Conservation (phyloP, 2,797 vertebrate genomes). For the Salmo trutta region DNA sequence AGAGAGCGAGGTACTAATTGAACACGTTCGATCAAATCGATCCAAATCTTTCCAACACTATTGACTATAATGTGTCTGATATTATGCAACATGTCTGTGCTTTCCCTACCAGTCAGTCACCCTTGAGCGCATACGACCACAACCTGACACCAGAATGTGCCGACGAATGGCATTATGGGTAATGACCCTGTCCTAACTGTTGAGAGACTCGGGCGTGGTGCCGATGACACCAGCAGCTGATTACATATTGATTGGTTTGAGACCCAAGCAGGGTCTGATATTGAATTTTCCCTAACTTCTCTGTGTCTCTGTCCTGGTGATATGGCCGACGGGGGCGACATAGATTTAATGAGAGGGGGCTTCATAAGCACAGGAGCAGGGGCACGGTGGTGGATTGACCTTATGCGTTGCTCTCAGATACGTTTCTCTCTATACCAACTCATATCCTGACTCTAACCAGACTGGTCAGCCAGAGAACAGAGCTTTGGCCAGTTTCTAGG, state of each 20-base stretch:
- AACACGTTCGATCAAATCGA: background rate
- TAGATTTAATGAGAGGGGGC: background rate
- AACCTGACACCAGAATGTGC: background rate
- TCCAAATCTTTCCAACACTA: background rate
- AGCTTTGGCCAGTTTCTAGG: background rate
- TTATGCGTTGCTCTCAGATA: background rate
- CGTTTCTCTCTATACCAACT: background rate
- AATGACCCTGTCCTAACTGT: background rate
- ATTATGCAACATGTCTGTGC: background rate
- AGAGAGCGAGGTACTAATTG: background rate
- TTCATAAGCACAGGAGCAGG: background rate
- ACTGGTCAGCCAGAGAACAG: background rate
- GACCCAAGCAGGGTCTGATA: background rate
- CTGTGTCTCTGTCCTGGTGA: background rate
- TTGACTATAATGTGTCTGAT: background rate
- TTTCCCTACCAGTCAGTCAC: background rate
- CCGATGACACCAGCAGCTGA: constrained; percentile 1
- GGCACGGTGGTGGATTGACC: background rate
- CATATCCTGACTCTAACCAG: background rate
- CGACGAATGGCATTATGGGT: background rate
- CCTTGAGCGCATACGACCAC: background rate
- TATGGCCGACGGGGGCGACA: background rate
- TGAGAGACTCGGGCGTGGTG: background rate
- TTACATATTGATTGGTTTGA: constrained; percentile 2
- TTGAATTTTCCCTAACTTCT: constrained; percentile 1